These are phyloP conservation scores for Pelmatolapia mariae DNA, from an alignment of 2,113 vertebrate species.

Conservation along the genomic window DNA sequence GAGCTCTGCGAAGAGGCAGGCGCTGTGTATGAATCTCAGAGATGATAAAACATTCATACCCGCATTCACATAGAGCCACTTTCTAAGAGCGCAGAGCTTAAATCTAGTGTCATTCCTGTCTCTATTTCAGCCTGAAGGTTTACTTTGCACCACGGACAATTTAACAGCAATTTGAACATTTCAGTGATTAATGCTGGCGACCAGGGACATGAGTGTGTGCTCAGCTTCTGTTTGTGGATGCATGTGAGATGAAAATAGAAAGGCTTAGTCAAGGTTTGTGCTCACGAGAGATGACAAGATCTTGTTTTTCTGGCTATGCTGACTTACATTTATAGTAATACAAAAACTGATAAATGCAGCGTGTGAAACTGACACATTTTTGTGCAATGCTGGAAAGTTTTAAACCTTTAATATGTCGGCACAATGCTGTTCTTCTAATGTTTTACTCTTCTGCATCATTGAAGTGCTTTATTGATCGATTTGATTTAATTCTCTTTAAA, in stretches of 20 bases:
- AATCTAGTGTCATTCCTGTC: not conserved
- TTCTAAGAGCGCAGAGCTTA: not conserved
- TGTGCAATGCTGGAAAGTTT: not conserved
- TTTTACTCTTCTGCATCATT: not conserved
- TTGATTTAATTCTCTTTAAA: not conserved
- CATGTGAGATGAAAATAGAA: not conserved
- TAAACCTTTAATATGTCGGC: not conserved
- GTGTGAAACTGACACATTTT: not conserved
- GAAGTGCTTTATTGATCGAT: not conserved
- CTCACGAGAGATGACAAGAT: conserved; percentile 12
- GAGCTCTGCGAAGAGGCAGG: not conserved
- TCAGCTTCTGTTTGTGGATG: not conserved
- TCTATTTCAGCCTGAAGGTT: conserved; percentile 31
- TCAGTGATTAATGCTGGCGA: conserved; percentile 37
- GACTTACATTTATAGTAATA: not conserved
- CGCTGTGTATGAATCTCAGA: not conserved
- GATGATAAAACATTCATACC: conserved; percentile 29
- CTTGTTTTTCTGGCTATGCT: not conserved
- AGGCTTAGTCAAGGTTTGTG: conserved; percentile 34
- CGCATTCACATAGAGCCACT: not conserved
- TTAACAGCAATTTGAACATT: conserved; percentile 50
- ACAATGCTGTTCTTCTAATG: not conserved
- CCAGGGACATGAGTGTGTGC: not conserved
- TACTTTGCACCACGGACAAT: conserved; percentile 41
- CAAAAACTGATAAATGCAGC: not conserved